Base-by-base conservation (phyloP, 2,113 vertebrate genomes). In the Ceyx margarethae region DNA sequence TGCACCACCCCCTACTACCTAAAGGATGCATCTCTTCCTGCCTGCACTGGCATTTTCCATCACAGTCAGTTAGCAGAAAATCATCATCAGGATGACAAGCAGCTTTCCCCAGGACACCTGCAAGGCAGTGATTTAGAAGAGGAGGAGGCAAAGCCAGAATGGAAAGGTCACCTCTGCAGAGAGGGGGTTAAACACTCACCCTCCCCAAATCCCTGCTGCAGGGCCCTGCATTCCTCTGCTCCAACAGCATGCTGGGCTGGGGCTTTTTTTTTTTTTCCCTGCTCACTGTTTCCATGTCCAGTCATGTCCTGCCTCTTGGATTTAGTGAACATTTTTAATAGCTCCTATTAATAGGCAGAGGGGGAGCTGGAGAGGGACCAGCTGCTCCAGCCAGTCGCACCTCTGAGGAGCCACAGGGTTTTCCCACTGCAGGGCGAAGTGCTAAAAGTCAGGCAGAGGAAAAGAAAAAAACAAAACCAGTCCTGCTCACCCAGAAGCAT, bases 171-270 rank as follows among this genome's bases (percentile, higher is more conserved):
- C 13, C 23, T 28, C 17, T 0, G 46, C 66, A n/a, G 19, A 15
- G 20, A 53, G 16, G 16, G 57, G 71, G 85, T 82, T 85, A 91
- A 90, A 85, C 1, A 1, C 50, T 57, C 5, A 0, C 61, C 53
- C 66, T 85, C 61, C 86, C 78, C 85, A 94, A 77, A 90, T 79
- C 86, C 74, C 71, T 4, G 16, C 84, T 87, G 78, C 71, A 69
- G 51, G 50, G 68, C 56, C 54, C 58, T 37, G 56, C 91, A 95
- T 92, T 95, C 92, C 89, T 90, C 61, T 61, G 79, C 72, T 91
- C 60, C 65, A 23, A 42, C 56, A 45, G 48, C 3, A 0, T 31
- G 56, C 76, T 25, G 50, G 57, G 53, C 57, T 85, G 75, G 65
- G 72, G 89, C 7, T 45, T 62, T 48, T n/a, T 48, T 62, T 73